Evolutionary conservation across 2,888 invertebrate genomes (phyloP), one percentile per base, ranked within the genome.

Genomic region (Caenorhabditis afra): DNA sequence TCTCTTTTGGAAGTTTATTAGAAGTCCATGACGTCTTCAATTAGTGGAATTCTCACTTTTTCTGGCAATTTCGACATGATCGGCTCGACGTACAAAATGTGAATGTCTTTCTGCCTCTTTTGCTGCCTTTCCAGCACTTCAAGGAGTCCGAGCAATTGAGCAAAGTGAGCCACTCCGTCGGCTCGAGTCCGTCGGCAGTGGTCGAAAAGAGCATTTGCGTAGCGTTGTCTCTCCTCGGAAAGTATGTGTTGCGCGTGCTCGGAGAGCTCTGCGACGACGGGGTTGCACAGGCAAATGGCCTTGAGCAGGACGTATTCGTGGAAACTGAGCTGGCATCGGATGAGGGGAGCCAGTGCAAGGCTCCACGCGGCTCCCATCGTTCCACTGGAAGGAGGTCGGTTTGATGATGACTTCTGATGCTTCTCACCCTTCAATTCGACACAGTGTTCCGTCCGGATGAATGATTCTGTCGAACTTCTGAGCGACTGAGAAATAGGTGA

Each of bases 281-380:
- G 59, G 18, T 74, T 74, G 18, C 74, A 74, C 8, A 66, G 23
- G 53, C 71, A 71, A 11, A 71, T 73, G 0, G 78, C 78, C 62
- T 78, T 78, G 0, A 78, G 67, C 3, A 78, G 35, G 39, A 73
- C 37, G 22, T 78, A 78, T 14, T 66, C 29, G 29, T 29, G 29
- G 7, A 29, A 29, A 29, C 4, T 29, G 29, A 7, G 29, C 29
- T 29, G 29, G 29, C 29, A 29, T 29, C 29, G 29, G 29, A 29
- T 29, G 29, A 29, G 29, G 29, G 29, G 29, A 3, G 4, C 29
- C 7, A 29, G 29, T 3, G 29, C 29, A 7, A 29, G 29, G 7
- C 29, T 5, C 29, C 29, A 29, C 7, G 29, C 29, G 7, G 29
- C 29, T 5, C 29, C 29, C 29, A 29, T 29, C 7, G 3, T 29